Conservation (phyloP, 2,888 invertebrate genomes). For the Microchrysa polita region DNA sequence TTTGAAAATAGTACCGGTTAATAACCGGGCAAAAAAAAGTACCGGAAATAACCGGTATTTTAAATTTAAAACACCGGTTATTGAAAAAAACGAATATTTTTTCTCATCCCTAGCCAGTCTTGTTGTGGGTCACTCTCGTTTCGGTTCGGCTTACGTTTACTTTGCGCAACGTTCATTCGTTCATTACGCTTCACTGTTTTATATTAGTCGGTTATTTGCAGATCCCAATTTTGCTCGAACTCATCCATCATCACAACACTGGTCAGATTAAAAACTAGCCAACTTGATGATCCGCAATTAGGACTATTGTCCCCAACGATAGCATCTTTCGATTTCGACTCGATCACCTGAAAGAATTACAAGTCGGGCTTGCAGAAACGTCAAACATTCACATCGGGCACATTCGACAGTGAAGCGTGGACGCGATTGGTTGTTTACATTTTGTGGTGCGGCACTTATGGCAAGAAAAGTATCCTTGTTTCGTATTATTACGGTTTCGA, state of each 20-base stretch:
- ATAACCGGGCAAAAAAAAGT: too few relatives aligned
- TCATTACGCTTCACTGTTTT: background rate
- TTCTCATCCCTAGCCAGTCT: too few relatives aligned
- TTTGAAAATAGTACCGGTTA: too few relatives aligned
- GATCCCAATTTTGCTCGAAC: constrained; percentile 4
- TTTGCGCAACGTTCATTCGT: background rate
- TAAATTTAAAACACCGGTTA: too few relatives aligned
- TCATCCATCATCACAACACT: too few relatives aligned
- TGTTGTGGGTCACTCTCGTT: too few relatives aligned
- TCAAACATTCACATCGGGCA: constrained; percentile 14
- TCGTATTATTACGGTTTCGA: background rate
- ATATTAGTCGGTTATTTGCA: background rate
- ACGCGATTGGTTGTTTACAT: constrained; percentile 41
- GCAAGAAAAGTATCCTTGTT: background rate
- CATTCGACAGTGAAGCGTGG: constrained; percentile 25
- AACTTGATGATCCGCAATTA: too few relatives aligned
- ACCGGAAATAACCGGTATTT: too few relatives aligned
- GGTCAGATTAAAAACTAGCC: too few relatives aligned
- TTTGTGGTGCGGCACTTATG: background rate
- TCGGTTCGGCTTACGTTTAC: background rate
- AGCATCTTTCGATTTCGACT: too few relatives aligned
- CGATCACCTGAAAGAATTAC: background rate
- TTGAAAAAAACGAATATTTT: too few relatives aligned
- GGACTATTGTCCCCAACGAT: too few relatives aligned
- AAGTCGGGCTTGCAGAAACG: constrained; percentile 35